Evolutionary conservation across 92 coral and sea anemone genomes (phyloP), one percentile per base, ranked within the genome.

Genomic region (Palythoa grandiflora): DNA sequence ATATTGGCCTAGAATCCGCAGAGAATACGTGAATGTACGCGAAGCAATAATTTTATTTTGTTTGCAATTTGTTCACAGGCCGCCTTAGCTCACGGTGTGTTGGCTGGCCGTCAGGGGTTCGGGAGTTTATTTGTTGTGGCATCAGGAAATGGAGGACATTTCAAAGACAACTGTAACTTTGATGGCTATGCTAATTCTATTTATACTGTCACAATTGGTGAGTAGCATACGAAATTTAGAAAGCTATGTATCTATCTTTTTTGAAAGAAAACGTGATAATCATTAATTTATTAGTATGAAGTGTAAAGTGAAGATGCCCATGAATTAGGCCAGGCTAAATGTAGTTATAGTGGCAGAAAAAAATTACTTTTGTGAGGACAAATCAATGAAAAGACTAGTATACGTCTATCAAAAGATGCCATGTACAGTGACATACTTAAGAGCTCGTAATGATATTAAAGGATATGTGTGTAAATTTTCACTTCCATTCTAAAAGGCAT

Each of bases 101-200:
- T 96, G 17, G 99, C 96, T 38, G 99, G 99, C 8, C 94, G 99
- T 51, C 92, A 89, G 71, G 99, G 99, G 2, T 92, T 92, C 38
- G 99, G 99, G 28, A 97, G 98, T 73, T 95, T 97, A 59, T 97
- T 93, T 87, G 98, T 97, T 9, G 98, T 95, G 60, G 99, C 99
- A 52, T 97, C 99, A 52, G 99, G 99, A 59, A 97, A 97, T 86
- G 99, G 99, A 37, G 99, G 99, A 15, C 97, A 95, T 81, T 95
- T 95, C 73, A 94, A 95, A 85, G 99, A 97, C 80, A 97, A 97
- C 83, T 97, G 99, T 57, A 97, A 97, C 92, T 97, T 93, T 91
- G 99, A 97, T 91, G 99, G 99, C 53, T 97, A 97, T 88, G 98
- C 99, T 2, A 97, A 97, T 88, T 95, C 98, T 10, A 97, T 97